Conservation (phyloP, 2,888 invertebrate species). For the Drosophila conformis region DNA sequence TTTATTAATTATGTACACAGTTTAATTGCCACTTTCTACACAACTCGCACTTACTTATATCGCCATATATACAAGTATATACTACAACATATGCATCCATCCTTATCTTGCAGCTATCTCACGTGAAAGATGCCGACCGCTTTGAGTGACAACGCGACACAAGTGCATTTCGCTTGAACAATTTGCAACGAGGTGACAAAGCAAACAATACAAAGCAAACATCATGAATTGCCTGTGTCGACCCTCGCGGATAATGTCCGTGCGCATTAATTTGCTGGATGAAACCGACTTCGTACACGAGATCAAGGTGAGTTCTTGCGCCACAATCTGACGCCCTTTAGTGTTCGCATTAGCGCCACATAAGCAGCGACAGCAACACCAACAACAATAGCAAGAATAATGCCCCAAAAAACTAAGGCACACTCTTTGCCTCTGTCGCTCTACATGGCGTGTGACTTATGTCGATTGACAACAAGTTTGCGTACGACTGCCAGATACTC, state of each 20-base stretch:
- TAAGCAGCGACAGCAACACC: slow-evolving; percentile 34
- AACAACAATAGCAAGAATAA: slow-evolving; percentile 11
- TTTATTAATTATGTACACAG: slow-evolving; percentile 70
- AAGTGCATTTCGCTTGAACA: slow-evolving; percentile 60
- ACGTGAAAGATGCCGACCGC: slow-evolving; percentile 54
- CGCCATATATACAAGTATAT: neutral
- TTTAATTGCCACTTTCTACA: slow-evolving; percentile 73
- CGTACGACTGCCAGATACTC: neutral
- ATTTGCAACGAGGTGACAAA: slow-evolving; percentile 25
- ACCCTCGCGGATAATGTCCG: slow-evolving; percentile 85
- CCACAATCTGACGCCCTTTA: slow-evolving; percentile 29
- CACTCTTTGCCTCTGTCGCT: neutral
- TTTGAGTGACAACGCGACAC: slow-evolving; percentile 41
- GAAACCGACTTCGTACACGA: slow-evolving; percentile 96
- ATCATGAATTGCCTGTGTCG: slow-evolving; percentile 85
- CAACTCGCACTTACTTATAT: slow-evolving; percentile 17
- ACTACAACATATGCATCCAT: slow-evolving; percentile 24
- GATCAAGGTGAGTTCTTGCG: slow-evolving; percentile 89
- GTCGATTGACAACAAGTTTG: slow-evolving; percentile 61
- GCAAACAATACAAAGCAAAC: slow-evolving; percentile 18
- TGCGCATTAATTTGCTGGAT: slow-evolving; percentile 94
- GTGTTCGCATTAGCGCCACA: slow-evolving; percentile 60
- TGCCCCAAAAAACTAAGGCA: slow-evolving; percentile 14
- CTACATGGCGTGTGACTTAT: slow-evolving; percentile 54
- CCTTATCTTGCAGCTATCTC: slow-evolving; percentile 30